Conservation (phyloP, 2,888 invertebrate genomes). For the Epicampocera succincta region DNA sequence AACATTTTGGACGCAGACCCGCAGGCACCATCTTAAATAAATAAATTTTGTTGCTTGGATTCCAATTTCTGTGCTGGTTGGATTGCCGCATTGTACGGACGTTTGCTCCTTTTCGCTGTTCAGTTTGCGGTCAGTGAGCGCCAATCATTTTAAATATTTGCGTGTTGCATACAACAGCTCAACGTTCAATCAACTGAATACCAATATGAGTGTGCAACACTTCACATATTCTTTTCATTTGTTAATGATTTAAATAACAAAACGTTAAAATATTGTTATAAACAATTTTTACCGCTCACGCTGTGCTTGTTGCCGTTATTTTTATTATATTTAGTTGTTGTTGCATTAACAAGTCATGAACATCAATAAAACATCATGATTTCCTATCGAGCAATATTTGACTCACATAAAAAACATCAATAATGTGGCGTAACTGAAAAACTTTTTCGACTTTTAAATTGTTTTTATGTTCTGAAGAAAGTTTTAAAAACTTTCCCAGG, state of each 20-base stretch:
- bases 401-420: slow-evolving; percentile 20
- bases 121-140: slow-evolving; percentile 68
- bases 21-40: too few species aligned
- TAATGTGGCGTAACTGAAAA: slow-evolving; percentile 26
- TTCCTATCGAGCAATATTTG: slow-evolving; percentile 32
- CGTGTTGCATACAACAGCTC: slow-evolving; percentile 62
- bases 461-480: too few species aligned
- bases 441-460: neutral
- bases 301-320: slow-evolving; percentile 19
- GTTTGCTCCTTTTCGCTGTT: slow-evolving; percentile 49
- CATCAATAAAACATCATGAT: slow-evolving; percentile 41
- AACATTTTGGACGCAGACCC: too few species aligned
- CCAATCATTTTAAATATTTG: slow-evolving; percentile 66
- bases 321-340: neutral
- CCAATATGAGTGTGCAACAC: slow-evolving; percentile 23
- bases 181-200: slow-evolving; percentile 55
- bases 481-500: too few species aligned
- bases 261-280: slow-evolving; percentile 39
- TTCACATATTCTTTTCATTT: slow-evolving; percentile 13
- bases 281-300: slow-evolving; percentile 43
- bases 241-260: slow-evolving; percentile 35
- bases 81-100: neutral
- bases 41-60: slow-evolving; percentile 29
- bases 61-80: slow-evolving; percentile 19
- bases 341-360: slow-evolving; percentile 47